Percentiles rank a stretch among this genome's conserved stretches.
Conservation (phyloP, 2,797 vertebrate genomes). For the Stomatorhinus walkeri region DNA sequence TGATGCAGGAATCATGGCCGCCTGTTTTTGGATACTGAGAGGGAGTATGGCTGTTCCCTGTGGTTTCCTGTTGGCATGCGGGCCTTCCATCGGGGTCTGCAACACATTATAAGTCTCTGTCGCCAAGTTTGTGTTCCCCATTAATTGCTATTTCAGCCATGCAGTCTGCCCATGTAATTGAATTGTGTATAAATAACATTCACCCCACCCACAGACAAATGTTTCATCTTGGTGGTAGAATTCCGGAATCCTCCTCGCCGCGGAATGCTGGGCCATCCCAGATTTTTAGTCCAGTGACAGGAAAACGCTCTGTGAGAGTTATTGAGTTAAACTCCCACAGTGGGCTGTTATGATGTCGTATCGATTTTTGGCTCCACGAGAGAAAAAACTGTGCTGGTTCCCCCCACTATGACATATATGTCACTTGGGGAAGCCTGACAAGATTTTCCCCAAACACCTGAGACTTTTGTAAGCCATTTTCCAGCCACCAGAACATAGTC, state of each 20-base stretch:
- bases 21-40: background rate
- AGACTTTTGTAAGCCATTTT: background rate
- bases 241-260: slow-evolving; percentile 12
- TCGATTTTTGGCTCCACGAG: background rate
- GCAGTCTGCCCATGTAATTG: slow-evolving; percentile 23
- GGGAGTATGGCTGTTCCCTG: background rate
- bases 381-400: background rate
- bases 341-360: background rate
- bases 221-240: slow-evolving; percentile 18
- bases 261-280: background rate
- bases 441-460: background rate
- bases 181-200: slow-evolving; percentile 23
- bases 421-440: background rate
- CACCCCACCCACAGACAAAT: slow-evolving; percentile 10
- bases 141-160: slow-evolving; percentile 25
- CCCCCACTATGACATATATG: background rate
- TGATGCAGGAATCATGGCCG: background rate
- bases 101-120: slow-evolving; percentile 16
- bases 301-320: background rate
- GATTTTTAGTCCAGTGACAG: background rate
- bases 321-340: background rate
- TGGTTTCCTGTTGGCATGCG: slow-evolving; percentile 11
- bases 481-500: background rate
- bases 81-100: slow-evolving; percentile 6
- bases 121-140: slow-evolving; percentile 21